A percentile compares a stretch with the other conserved stretches of the same genome.
These are phyloP conservation scores for Prochilodus magdalenae DNA, from an alignment of 2,113 vertebrate genomes.

Conservation along the genomic window DNA sequence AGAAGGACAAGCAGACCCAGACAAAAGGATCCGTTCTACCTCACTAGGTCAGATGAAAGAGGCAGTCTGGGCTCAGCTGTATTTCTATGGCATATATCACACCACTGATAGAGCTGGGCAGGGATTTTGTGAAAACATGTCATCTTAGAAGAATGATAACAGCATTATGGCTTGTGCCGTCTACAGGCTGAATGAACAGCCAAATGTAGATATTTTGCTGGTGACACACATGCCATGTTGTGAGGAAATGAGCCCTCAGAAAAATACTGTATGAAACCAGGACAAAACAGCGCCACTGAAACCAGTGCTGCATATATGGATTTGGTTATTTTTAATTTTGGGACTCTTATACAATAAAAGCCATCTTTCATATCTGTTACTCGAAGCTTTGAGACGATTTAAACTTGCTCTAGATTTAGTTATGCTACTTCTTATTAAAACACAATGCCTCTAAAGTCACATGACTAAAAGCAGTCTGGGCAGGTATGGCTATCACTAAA, in stretches of 20 bases:
- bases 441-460: no score
- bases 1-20: constrained; percentile 7
- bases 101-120: background rate
- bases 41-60: background rate
- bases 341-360: no score
- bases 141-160: background rate
- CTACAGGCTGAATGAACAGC: background rate
- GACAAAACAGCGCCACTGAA: background rate
- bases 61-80: background rate
- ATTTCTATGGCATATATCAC: background rate
- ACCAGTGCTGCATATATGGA: no score
- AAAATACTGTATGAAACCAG: background rate
- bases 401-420: no score
- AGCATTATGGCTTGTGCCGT: background rate
- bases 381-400: no score
- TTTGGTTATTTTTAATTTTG: no score
- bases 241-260: background rate
- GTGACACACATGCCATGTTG: background rate
- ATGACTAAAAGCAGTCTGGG: no score
- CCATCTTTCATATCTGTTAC: no score
- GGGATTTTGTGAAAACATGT: background rate
- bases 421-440: no score
- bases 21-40: constrained; percentile 15
- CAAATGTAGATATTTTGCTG: background rate
- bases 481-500: no score